A percentile compares a stretch with the other conserved stretches of the same genome.
Conservation (phyloP, 1,140 invertebrate species). For the Panagrolaimus sp. region DNA sequence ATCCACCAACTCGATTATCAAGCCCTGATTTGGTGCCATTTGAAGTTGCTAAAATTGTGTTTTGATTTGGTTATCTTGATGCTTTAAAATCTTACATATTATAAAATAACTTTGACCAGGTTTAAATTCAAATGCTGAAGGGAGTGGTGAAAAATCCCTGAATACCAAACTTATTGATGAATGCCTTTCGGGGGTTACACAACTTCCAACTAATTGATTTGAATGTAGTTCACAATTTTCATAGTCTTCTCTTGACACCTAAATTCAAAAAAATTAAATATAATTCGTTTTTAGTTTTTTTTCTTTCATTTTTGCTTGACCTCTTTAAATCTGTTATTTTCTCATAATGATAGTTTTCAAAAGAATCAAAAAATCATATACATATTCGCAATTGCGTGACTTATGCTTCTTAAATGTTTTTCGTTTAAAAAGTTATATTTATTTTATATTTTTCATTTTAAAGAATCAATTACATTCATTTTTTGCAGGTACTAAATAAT, state of each 20-base stretch:
- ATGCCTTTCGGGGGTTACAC: constrained; percentile 38
- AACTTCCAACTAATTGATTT: constrained; percentile 34
- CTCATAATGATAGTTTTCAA: neutral
- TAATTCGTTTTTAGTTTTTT: neutral
- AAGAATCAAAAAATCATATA: neutral
- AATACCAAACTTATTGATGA: constrained; percentile 42
- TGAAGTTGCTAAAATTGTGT: constrained; percentile 37
- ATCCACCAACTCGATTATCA: constrained; percentile 34
- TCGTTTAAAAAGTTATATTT: too few species aligned
- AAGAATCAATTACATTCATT: neutral
- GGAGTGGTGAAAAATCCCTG: constrained; percentile 43
- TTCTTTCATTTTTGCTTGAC: neutral
- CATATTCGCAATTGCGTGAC: too few species aligned
- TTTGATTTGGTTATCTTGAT: neutral
- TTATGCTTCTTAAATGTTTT: too few species aligned
- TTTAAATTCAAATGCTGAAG: constrained; percentile 34
- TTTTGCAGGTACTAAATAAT: neutral
- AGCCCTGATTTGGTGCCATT: constrained; percentile 36
- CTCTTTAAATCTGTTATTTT: neutral
- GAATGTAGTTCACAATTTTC: constrained; percentile 36
- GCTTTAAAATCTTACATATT: constrained; percentile 30
- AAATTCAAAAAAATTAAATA: constrained; percentile 14
- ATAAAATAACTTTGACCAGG: constrained; percentile 41
- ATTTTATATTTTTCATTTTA: too few species aligned
- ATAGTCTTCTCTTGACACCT: constrained; percentile 41